Evolutionary conservation across 2,113 vertebrate species (phyloP), one percentile per base, ranked within the genome.

Genomic region (Apaloderma vittatum): DNA sequence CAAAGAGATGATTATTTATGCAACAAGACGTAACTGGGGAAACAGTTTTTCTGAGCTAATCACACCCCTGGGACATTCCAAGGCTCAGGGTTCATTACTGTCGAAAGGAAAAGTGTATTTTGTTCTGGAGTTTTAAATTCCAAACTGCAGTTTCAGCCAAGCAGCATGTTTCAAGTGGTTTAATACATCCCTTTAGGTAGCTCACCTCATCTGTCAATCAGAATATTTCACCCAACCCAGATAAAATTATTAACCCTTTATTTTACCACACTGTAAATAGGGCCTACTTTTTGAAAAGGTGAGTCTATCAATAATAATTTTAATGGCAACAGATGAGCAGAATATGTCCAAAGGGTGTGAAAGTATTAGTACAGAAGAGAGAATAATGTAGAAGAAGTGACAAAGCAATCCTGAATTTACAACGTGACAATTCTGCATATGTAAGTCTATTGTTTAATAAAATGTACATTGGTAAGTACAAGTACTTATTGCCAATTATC

Each of bases 1-100:
- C 96, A 95, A 97, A 97, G 92, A 94, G 62, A 94, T 96, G 88
- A 97, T 97, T 96, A 97, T 97, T 97, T 97, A 97, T 97, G 96
- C 92, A 97, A 93, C 73, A 89, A 96, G 94, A 97, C 2, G 3
- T 90, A 97, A 95, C 95, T 85, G 76, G 86, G 86, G 90, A 96
- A 97, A 87, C 61, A 94, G 75, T 96, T 96, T 97, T 94, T 92
- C 86, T 45, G 94, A 94, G 91, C 78, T 97, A 97, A 97, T 97
- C 93, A 96, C 94, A 91, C 96, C 88, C 94, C 88, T 93, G 97
- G 94, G 97, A 97, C 86, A 92, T 8, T 46, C 55, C 48, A 81
- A 87, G 84, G 86, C 94, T 93, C 92, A 58, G 63, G 72, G 96
- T 97, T 97, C 97, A 94, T 96, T 95, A 93, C 86, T n/a, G 15